Conservation (phyloP, 2,113 vertebrate genomes). For the Scartelaos histophorus region DNA sequence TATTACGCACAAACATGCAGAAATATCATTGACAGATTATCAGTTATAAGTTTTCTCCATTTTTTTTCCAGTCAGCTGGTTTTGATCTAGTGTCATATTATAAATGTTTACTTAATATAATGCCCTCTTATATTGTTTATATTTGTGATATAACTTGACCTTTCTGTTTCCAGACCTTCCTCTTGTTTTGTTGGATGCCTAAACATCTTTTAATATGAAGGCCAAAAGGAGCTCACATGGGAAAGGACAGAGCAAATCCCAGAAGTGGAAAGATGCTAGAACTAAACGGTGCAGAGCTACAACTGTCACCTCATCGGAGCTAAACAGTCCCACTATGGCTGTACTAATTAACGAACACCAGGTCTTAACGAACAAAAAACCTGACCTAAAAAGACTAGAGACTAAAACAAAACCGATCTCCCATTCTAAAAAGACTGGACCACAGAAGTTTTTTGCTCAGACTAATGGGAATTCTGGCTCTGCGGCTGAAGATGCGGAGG, state of each 20-base stretch:
- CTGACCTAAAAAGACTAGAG: conserved; percentile 71
- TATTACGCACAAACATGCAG: too few species aligned
- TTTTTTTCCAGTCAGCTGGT: too few species aligned
- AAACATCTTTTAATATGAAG: conserved; percentile 69
- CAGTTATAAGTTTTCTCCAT: too few species aligned
- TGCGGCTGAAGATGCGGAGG: conserved; percentile 48
- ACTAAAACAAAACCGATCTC: conserved; percentile 55
- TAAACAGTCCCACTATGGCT: conserved; percentile 44
- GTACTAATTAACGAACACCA: conserved; percentile 56
- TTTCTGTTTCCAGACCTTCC: conserved; percentile 28
- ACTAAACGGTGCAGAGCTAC: conserved; percentile 48
- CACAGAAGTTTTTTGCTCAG: conserved; percentile 24
- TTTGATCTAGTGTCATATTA: too few species aligned
- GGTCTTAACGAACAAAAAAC: conserved; percentile 57
- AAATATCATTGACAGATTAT: too few species aligned
- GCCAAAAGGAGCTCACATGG: conserved; percentile 60
- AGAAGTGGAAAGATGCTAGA: conserved; percentile 70
- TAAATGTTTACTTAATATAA: too few species aligned
- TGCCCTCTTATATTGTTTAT: background rate
- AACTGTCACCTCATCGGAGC: conserved; percentile 25
- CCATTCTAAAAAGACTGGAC: conserved; percentile 19
- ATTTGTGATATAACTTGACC: background rate
- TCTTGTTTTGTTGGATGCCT: conserved; percentile 15
- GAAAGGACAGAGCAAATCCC: conserved; percentile 46
- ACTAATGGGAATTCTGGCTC: conserved; percentile 63